Conservation (phyloP, 2,797 vertebrate species). For the Gephyroberyx darwinii region DNA sequence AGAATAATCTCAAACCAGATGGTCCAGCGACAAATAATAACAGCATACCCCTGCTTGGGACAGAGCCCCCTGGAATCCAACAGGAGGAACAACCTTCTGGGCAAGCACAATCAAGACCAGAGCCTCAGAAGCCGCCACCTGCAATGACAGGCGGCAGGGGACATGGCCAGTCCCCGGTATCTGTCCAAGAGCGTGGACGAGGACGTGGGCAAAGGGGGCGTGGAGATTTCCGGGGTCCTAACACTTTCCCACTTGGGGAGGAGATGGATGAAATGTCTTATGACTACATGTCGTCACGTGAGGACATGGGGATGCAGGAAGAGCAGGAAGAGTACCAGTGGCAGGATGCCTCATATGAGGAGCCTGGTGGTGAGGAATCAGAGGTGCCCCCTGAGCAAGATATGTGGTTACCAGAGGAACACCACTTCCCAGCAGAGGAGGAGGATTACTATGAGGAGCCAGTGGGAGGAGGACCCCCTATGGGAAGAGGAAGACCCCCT, state of each 20-base stretch:
- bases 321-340: conserved; percentile 82
- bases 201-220: conserved; percentile 69
- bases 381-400: conserved; percentile 74
- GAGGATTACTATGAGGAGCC: conserved; percentile 83
- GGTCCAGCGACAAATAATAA: conserved; percentile 48
- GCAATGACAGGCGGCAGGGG: conserved; percentile 62
- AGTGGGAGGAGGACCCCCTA: conserved; percentile 48
- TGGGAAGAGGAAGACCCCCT: neutral
- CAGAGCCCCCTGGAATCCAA: conserved; percentile 48
- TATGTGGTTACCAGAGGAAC: conserved; percentile 84
- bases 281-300: conserved; percentile 76
- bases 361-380: conserved; percentile 77
- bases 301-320: conserved; percentile 69
- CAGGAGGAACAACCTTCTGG: conserved; percentile 47
- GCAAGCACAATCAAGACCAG: conserved; percentile 55
- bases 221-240: conserved; percentile 60
- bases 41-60: conserved; percentile 32
- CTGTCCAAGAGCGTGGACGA: conserved; percentile 54
- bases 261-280: conserved; percentile 78
- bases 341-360: conserved; percentile 81
- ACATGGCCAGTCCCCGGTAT: conserved; percentile 66
- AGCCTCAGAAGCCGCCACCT: conserved; percentile 45
- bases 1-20: conserved; percentile 55
- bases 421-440: conserved; percentile 78
- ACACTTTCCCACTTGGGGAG: conserved; percentile 45